Evolutionary conservation across 92 coral and sea anemone genomes (phyloP).

Genomic region (Meandrina meandrites): DNA sequence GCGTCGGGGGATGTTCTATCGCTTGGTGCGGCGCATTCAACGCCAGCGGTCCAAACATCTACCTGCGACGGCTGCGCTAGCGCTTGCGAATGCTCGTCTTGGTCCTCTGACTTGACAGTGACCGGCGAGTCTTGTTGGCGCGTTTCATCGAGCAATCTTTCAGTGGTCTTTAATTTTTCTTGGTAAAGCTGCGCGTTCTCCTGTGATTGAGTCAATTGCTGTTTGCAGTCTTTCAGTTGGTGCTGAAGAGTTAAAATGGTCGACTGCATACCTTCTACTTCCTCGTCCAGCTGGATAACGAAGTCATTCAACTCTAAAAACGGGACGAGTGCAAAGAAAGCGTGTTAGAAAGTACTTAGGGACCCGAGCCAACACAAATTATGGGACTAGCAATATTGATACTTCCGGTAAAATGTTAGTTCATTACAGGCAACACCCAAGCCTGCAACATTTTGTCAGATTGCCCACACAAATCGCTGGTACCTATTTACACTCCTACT

Average conservation of each 20-base stretch:
- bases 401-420: too few species aligned
- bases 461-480: too few species aligned
- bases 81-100: constrained; percentile 41
- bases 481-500: too few species aligned
- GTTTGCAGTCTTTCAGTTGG: constrained; percentile 88
- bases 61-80: constrained; percentile 17
- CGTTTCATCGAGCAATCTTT: constrained; percentile 58
- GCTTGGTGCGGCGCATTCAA: constrained; percentile 25
- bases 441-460: too few species aligned
- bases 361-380: too few species aligned
- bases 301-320: constrained; percentile 94
- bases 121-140: constrained; percentile 60
- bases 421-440: too few species aligned
- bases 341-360: background rate
- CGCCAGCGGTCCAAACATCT: constrained; percentile 38
- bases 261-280: constrained; percentile 99
- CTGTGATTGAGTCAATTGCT: constrained; percentile 66
- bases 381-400: too few species aligned
- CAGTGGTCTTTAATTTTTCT: constrained; percentile 59
- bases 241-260: constrained; percentile 97
- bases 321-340: background rate
- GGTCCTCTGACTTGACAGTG: constrained; percentile 55
- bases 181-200: constrained; percentile 43
- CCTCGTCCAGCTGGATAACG: constrained; percentile 97
- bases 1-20: constrained; percentile 39